A percentile compares a stretch with the other conserved stretches of the same genome.
Evolutionary conservation across 2,888 invertebrate genomes (phyloP).

Genomic region (Xestia sexstrigata): DNA sequence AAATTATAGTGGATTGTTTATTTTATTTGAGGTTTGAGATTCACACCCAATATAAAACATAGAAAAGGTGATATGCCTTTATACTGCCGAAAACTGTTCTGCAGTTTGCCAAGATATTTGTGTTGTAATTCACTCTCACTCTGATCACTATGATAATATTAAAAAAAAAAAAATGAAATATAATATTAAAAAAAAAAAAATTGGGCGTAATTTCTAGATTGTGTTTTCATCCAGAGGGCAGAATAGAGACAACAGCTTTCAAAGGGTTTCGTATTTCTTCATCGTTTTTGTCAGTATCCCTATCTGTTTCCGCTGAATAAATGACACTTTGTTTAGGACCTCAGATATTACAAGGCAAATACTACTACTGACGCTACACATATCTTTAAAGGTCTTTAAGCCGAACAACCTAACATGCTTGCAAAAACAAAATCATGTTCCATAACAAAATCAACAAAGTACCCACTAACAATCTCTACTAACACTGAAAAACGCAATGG

Average conservation of each 20-base stretch:
- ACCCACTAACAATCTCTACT: slow-evolving; percentile 10
- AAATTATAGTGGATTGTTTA: slow-evolving; percentile 17
- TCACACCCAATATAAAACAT: neutral
- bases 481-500: slow-evolving; percentile 38
- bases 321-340: neutral
- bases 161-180: too few species aligned
- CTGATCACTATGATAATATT: neutral
- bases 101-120: neutral
- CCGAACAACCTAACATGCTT: neutral
- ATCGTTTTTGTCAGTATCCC: neutral
- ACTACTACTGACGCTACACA: neutral
- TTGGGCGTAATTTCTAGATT: neutral
- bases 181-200: neutral
- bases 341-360: neutral
- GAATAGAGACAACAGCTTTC: neutral
- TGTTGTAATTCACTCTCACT: too few species aligned
- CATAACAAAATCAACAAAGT: slow-evolving; percentile 1
- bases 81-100: neutral
- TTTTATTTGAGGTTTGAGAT: slow-evolving; percentile 28
- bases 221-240: neutral
- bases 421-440: neutral
- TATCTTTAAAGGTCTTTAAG: neutral
- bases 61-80: neutral
- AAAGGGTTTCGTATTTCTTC: neutral
- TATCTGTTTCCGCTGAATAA: neutral